These are phyloP conservation scores for Cephus pygmeus DNA, from an alignment of 2,888 invertebrate genomes.

Conservation along the genomic window DNA sequence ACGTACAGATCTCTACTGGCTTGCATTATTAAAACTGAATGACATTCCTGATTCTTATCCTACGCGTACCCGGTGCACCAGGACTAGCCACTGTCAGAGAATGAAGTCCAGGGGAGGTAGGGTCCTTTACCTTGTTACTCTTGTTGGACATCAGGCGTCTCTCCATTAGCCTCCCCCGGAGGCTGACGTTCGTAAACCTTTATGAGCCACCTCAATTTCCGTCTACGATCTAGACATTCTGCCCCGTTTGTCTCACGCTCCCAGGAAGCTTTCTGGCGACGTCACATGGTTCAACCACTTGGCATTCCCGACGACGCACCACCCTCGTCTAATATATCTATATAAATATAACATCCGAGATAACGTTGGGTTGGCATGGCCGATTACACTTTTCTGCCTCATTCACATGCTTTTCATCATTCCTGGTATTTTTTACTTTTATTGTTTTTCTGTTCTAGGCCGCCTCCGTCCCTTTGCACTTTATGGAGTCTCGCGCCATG, in stretches of 20 bases:
- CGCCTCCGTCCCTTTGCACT: not conserved
- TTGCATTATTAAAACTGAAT: not conserved
- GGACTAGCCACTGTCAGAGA: not conserved
- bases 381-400: not conserved
- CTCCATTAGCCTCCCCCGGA: conserved; percentile 33
- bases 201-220: conserved; percentile 40
- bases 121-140: not conserved
- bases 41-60: not conserved
- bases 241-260: conserved; percentile 22
- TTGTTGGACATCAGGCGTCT: conserved; percentile 17
- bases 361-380: not conserved
- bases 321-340: not conserved
- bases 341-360: not conserved
- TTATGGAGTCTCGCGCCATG: not conserved
- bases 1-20: not conserved
- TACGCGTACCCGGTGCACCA: not conserved
- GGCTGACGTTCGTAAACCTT: conserved; percentile 35
- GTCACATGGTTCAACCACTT: not conserved
- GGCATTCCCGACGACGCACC: not conserved
- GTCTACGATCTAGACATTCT: conserved; percentile 17
- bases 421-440: not conserved
- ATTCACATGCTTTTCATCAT: not conserved
- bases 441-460: not conserved
- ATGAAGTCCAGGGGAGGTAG: not conserved
- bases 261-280: not conserved